Base-by-base conservation (phyloP, 1,140 invertebrate species). In the Monomorium pharaonis region DNA sequence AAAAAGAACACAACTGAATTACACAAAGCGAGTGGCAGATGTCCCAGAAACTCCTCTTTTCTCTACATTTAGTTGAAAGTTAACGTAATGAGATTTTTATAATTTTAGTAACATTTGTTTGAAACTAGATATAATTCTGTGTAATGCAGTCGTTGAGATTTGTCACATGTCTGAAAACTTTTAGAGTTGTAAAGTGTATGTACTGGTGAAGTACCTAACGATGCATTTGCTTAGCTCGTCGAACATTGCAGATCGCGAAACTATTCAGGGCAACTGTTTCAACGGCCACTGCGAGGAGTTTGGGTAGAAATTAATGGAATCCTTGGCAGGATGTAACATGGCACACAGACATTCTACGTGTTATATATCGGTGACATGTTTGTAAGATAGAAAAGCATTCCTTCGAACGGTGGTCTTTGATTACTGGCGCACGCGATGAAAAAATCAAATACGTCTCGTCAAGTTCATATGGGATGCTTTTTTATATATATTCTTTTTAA, bases 211-310 rank as follows among this genome's bases (percentile, higher is more conserved):
- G 75, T 44, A 37, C 30, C 60, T 21, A 51, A 67, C 44, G 44
- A 37, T 27, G 75, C 44, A 75, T 75, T 60, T 18, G 69, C 54
- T 47, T 72, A n/a, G 33, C 30, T 70, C 63, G 65, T 77, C 24
- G 70, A 70, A 30, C 78, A 54, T 37, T 33, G 44, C 30, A 47
- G 33, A 65, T 42, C 42, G 37, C 49, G 42, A 60, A 89, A 84
- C 88, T 89, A 89, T 89, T 89, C 87, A 70, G 87, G 84, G 70
- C 88, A 85, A 86, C 75, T 80, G 87, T 89, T 78, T 89, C 74
- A 60, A 21, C 76, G 47, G 63, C 49, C 24, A 44, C 47, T 63
- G 14, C 72, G 21, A 47, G 58, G 51, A 58, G 24, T 33, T 44
- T 54, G 24, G 60, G 12, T 60, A 56, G 84, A 89, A 84, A 89